These are phyloP conservation scores for Emesis furor DNA, from an alignment of 2,888 invertebrate genomes.

Conservation along the genomic window DNA sequence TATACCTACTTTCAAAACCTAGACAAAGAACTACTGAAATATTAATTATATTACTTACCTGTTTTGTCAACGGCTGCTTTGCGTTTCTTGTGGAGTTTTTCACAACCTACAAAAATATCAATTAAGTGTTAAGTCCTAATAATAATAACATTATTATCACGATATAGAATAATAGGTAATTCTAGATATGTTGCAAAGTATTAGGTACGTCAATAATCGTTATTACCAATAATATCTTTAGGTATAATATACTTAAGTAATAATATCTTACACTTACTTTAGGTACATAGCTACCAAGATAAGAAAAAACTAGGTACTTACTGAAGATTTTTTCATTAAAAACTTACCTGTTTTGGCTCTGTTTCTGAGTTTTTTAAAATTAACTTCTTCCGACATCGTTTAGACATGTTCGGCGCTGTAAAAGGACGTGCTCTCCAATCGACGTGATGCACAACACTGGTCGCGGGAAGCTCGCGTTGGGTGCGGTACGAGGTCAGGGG, in stretches of 20 bases:
- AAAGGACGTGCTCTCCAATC: constrained; percentile 11
- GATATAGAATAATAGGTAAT: constrained; percentile 14
- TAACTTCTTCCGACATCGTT: constrained; percentile 14
- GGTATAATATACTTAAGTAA: constrained; percentile 14
- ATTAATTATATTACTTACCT: constrained; percentile 14
- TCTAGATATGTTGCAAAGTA: constrained; percentile 14
- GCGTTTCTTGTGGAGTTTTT: constrained; percentile 14
- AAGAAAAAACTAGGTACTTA: constrained; percentile 14
- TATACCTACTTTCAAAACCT: constrained; percentile 14
- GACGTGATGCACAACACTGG: constrained; percentile 31
- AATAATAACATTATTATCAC: constrained; percentile 10
- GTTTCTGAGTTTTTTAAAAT: constrained; percentile 14
- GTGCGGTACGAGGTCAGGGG: constrained; percentile 57
- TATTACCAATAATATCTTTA: constrained; percentile 14
- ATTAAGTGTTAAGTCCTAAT: not conserved
- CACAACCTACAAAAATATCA: constrained; percentile 14
- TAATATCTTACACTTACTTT: constrained; percentile 14
- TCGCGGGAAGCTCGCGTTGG: constrained; percentile 51
- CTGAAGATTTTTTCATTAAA: constrained; percentile 14
- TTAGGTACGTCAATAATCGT: constrained; percentile 14
- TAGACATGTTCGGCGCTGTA: constrained; percentile 14
- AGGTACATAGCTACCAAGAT: constrained; percentile 14
- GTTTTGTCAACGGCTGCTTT: constrained; percentile 10
- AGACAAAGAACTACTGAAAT: constrained; percentile 10
- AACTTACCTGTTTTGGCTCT: constrained; percentile 14